Evolutionary conservation across 2,888 invertebrate genomes (phyloP), one percentile per base, ranked within the genome.

Genomic region (Volucella inanis): DNA sequence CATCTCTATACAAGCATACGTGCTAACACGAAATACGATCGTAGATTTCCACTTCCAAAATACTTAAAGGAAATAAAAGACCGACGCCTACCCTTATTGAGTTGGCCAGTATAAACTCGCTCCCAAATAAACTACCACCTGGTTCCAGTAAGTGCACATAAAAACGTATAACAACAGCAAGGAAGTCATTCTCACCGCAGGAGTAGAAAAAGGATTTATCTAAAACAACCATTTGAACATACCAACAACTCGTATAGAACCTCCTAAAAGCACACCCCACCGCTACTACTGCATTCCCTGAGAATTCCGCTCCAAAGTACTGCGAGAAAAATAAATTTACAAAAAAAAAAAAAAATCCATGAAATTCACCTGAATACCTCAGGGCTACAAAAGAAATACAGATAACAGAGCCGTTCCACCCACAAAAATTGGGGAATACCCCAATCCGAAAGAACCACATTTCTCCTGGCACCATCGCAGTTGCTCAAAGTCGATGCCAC

Each of bases 201-300:
- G 50, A 72, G 68, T 45, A 67, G 14, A 10, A 65, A 85, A 81
- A 68, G 76, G 76, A 77, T 81, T 67, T 85, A 72, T 85, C 68
- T 81, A 50, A 81, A 85, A 81, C 68, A 77, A 47, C 68, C 74
- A 75, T 79, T 70, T 75, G 68, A 57, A 74, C 67, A 22, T 14
- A 76, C 62, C 62, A 52, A 38, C 54, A 64, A 38, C 22, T 31
- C 10, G 6, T 31, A 31, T 22, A 12, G 10, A 3, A 38, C 14
- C 11, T 8, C n/a, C 22, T 15, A 57, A 54, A 70, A 15, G 15
- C 12, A 39, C n/a, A 15, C 74, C 47, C 55, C 55, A 67, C 49
- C 54, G 77, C 65, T 54, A 39, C 72, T 14, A 49, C 43, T 38
- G 50, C 15, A 62, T 77, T 71, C 71, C 8, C 50, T 67, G 67